Conservation (phyloP, 2,113 vertebrate species). For the Laterallus jamaicensis region DNA sequence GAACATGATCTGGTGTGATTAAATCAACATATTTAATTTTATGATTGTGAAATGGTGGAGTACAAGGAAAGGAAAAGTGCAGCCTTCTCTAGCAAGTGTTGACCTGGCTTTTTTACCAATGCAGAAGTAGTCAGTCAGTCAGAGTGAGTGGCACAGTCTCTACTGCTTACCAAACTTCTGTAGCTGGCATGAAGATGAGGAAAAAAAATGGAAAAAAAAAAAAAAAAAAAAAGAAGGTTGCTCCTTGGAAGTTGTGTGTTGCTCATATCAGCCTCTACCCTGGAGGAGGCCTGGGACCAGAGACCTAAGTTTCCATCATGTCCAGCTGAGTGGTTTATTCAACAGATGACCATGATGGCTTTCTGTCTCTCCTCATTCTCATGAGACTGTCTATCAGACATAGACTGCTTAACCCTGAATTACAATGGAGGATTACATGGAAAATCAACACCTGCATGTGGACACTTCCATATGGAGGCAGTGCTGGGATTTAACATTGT, state of each 20-base stretch:
- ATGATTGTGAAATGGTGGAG: background rate
- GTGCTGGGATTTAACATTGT: background rate
- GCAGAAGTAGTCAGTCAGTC: background rate
- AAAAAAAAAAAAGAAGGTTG: background rate
- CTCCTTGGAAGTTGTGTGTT: background rate
- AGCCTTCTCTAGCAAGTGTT: background rate
- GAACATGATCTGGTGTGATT: accelerated
- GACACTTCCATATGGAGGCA: background rate
- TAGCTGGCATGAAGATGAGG: accelerated
- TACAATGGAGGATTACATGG: background rate
- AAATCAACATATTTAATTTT: background rate
- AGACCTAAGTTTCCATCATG: background rate
- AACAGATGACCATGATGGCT: background rate
- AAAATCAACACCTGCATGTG: background rate
- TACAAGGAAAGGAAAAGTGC: background rate
- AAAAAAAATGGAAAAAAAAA: background rate
- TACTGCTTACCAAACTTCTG: background rate
- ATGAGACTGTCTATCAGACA: background rate
- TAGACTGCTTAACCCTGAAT: background rate
- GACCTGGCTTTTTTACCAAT: background rate
- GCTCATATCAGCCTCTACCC: background rate
- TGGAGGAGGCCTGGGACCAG: background rate
- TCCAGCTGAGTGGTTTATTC: background rate
- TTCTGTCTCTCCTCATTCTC: background rate
- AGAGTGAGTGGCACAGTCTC: background rate